Evolutionary conservation across 2,113 vertebrate species (phyloP).

Genomic region (Trochalopteron elliotii): DNA sequence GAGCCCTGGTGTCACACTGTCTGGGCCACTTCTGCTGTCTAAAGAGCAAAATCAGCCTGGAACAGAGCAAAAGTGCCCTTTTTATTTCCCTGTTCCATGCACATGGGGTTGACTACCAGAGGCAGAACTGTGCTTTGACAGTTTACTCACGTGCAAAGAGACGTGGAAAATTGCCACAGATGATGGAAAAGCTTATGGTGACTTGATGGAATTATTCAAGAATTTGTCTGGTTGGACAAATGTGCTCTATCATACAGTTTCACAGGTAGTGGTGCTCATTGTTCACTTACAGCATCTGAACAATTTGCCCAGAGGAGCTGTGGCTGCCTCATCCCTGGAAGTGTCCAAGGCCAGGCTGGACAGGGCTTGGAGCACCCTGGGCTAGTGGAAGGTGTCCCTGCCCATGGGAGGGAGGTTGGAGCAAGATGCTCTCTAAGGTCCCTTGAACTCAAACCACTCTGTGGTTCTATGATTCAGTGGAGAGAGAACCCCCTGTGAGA

Average conservation of each 20-base stretch:
- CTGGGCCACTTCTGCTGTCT: not conserved
- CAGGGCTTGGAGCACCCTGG: not conserved
- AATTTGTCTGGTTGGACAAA: not conserved
- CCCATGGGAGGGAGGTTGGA: not conserved
- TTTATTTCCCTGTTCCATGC: not conserved
- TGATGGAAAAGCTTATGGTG: not conserved
- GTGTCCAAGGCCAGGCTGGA: not conserved
- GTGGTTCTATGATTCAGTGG: not conserved
- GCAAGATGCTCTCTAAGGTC: not conserved
- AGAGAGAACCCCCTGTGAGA: not conserved
- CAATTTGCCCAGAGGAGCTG: not conserved
- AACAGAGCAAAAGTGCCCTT: not conserved
- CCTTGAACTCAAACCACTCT: not conserved
- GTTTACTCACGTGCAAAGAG: not conserved
- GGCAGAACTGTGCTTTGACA: not conserved
- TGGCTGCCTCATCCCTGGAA: not conserved
- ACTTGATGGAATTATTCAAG: not conserved
- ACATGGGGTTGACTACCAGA: not conserved
- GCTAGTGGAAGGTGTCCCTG: not conserved
- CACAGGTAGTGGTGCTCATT: rapidly evolving
- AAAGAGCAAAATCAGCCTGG: not conserved
- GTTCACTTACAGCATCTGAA: not conserved
- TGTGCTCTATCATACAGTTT: not conserved
- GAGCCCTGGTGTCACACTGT: not conserved
- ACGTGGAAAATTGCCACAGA: not conserved